Evolutionary conservation across 2,888 invertebrate species (phyloP).

Genomic region (Drosophila mayaguana): DNA sequence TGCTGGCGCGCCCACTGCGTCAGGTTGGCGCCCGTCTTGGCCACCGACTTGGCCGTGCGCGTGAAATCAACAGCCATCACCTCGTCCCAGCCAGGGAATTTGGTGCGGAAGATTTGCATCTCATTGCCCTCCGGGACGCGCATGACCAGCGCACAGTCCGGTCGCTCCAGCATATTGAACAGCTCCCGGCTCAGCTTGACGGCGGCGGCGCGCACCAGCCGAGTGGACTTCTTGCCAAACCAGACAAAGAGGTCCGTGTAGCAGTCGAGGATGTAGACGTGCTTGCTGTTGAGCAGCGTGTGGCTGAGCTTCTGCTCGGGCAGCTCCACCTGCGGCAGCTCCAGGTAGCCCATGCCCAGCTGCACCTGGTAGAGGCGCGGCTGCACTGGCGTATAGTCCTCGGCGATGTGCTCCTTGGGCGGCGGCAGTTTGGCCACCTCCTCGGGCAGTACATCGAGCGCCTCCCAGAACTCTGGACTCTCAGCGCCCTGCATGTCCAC

Average conservation of each 20-base stretch:
- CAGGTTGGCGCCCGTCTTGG: constrained; percentile 97
- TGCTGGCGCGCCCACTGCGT: constrained; percentile 95
- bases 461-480: constrained; percentile 93
- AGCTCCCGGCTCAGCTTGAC: constrained; percentile 98
- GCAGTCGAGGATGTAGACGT: constrained; percentile 98
- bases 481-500: constrained; percentile 94
- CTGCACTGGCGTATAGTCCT: constrained; percentile 80
- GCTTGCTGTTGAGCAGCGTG: constrained; percentile 93
- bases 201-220: constrained; percentile 97
- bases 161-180: constrained; percentile 96
- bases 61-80: constrained; percentile 99
- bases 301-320: constrained; percentile 91
- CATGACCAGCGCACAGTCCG: constrained; percentile 94
- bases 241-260: constrained; percentile 97
- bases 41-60: constrained; percentile 98
- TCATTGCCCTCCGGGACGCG: constrained; percentile 96
- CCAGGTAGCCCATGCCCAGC: constrained; percentile 99
- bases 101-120: constrained; percentile 97
- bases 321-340: constrained; percentile 96
- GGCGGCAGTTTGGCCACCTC: constrained; percentile 84
- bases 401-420: constrained; percentile 83
- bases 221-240: constrained; percentile 99
- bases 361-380: constrained; percentile 97
- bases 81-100: constrained; percentile 99
- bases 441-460: constrained; percentile 86